Evolutionary conservation across 2,113 vertebrate genomes (phyloP), one percentile per base, ranked within the genome.

Genomic region (Lepidiolamprologus cunningtoni): DNA sequence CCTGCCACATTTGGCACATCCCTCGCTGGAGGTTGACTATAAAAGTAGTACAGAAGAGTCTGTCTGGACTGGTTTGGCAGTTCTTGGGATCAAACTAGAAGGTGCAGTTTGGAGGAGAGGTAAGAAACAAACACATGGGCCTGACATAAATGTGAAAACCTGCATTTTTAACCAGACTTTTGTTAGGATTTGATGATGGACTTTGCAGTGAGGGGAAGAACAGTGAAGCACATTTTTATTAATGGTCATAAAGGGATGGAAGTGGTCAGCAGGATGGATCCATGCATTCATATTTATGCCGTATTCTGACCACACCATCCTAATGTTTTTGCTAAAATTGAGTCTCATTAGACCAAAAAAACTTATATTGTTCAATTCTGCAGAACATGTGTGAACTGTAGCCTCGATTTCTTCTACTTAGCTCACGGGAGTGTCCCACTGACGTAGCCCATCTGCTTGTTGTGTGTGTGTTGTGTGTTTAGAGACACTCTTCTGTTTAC

Each of bases 341-440:
- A 37, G 31, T 66, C 61, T 66, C 61, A 37, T 66, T 12, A 37
- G 17, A 37, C 10, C 61, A 66, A 66, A 66, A n/a, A n/a, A 13
- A 3, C 0, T 13, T 68, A 1, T 68, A 13, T 68, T 68, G 33
- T 8, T 8, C 4, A 37, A 21, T 21, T 68, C 19, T 37, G 33
- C 33, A 21, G 19, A 68, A 21, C 61, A 13, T 66, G 33, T 68
- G 61, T 37, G 61, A 68, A 68, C 61, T 68, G 33, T 13, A 37
- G 61, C 61, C 61, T 68, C 19, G 12, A n/a, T 68, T 68, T 68
- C 33, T 68, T 13, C 7, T 8, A 8, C 33, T 8, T 37, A 13
- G 19, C 19, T 66, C 10, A 66, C 0, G 4, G 61, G 33, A 37
- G 19, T 66, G 61, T 66, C 33, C 7, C 33, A 66, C 19, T 13